These are phyloP conservation scores for Sialis fuliginosa DNA, from an alignment of 2,888 invertebrate species.

Conservation along the genomic window DNA sequence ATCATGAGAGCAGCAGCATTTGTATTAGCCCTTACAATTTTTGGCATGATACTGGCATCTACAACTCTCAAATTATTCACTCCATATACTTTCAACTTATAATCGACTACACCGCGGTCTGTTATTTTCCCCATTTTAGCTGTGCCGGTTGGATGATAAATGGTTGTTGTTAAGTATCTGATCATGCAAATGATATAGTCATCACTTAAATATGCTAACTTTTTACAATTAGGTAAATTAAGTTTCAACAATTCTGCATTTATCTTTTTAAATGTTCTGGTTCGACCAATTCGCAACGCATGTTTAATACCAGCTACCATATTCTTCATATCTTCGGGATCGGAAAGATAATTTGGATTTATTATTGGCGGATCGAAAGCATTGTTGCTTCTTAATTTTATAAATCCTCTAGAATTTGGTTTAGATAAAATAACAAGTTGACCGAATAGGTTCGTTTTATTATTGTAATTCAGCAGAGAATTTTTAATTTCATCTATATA, in stretches of 20 bases:
- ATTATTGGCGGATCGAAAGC: constrained; percentile 17
- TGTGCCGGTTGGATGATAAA: constrained; percentile 17
- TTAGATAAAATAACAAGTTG: constrained; percentile 11
- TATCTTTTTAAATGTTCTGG: constrained; percentile 37
- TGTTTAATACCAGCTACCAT: constrained; percentile 36
- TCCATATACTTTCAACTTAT: not conserved
- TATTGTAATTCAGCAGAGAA: constrained; percentile 8
- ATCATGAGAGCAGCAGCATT: constrained; percentile 2
- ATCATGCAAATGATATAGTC: constrained; percentile 33
- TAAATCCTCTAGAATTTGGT: constrained; percentile 15
- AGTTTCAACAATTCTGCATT: constrained; percentile 34
- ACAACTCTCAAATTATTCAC: constrained; percentile 1
- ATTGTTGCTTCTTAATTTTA: constrained; percentile 15
- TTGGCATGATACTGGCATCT: constrained; percentile 1
- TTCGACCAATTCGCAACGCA: constrained; percentile 16
- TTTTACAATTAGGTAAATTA: constrained; percentile 29
- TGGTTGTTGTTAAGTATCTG: constrained; percentile 14
- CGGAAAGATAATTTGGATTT: constrained; percentile 13
- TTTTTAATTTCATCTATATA: constrained; percentile 15
- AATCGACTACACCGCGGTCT: constrained; percentile 1
- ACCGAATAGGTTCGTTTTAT: constrained; percentile 6
- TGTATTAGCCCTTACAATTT: constrained; percentile 1
- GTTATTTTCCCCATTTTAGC: constrained; percentile 21
- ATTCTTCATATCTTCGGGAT: constrained; percentile 33
- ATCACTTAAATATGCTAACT: constrained; percentile 22